Percentiles rank a stretch among this genome's conserved stretches.
These are phyloP conservation scores for Cephus sareptanus DNA, from an alignment of 2,888 invertebrate species.

Conservation along the genomic window DNA sequence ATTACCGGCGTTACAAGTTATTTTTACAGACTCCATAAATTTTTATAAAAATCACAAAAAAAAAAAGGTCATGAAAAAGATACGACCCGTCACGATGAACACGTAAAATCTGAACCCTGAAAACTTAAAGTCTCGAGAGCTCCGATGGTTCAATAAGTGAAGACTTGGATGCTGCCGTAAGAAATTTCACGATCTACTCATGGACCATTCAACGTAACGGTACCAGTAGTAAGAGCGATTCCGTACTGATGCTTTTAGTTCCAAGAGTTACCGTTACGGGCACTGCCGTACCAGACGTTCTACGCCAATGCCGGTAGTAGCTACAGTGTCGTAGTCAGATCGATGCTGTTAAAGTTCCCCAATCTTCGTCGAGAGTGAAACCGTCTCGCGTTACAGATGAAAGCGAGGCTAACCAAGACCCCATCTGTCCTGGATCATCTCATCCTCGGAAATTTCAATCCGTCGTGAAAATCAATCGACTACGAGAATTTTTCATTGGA, in stretches of 20 bases:
- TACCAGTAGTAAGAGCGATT: background rate
- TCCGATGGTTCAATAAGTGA: background rate
- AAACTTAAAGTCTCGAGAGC: background rate
- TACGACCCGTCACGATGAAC: background rate
- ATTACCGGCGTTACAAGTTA: background rate
- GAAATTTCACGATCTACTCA: background rate
- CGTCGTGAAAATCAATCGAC: background rate
- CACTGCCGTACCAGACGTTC: background rate
- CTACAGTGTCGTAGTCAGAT: background rate
- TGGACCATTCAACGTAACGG: background rate
- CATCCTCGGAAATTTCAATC: background rate
- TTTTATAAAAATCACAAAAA: background rate
- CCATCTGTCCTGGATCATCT: background rate
- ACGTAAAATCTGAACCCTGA: background rate
- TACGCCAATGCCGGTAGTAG: background rate
- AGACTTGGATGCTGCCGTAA: background rate
- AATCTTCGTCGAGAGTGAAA: constrained; percentile 18
- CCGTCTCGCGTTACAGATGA: constrained; percentile 19
- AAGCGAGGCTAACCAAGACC: constrained; percentile 17
- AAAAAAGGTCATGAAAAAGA: background rate
- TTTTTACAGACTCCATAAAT: background rate
- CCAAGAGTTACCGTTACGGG: background rate
- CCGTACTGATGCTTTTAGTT: background rate
- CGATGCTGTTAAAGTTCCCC: constrained; percentile 1
- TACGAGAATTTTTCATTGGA: background rate